phyloP scores from a whole-genome alignment of 2,797 vertebrate species.

The Hybognathus amarus region DNA sequence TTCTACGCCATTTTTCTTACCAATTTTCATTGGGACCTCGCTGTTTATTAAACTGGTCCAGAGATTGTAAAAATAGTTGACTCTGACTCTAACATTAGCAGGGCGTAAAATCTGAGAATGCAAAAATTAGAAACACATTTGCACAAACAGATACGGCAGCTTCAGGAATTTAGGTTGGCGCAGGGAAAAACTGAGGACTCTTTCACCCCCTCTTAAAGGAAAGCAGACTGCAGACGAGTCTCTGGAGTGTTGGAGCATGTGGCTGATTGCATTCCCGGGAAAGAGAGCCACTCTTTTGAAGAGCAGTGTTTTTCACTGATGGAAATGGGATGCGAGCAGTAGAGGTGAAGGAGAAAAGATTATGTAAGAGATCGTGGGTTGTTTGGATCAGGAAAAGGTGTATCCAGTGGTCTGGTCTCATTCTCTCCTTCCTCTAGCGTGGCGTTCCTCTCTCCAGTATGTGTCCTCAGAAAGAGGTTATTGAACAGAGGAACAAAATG shows the following conservation, averaged over 20 bases:
- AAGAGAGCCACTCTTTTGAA: slow-evolving; percentile 31
- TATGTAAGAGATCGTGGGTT: slow-evolving; percentile 71
- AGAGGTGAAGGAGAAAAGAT: slow-evolving; percentile 64
- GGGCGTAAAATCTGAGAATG: slow-evolving; percentile 35
- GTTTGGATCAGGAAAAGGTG: slow-evolving; percentile 77
- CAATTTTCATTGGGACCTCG: slow-evolving; percentile 5
- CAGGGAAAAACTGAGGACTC: slow-evolving; percentile 39
- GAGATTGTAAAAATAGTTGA: neutral
- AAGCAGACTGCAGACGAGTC: slow-evolving; percentile 57
- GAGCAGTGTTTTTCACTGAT: slow-evolving; percentile 45
- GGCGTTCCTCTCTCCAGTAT: slow-evolving; percentile 4
- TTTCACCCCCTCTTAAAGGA: slow-evolving; percentile 49
- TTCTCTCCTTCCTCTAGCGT: neutral
- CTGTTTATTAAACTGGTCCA: slow-evolving; percentile 17
- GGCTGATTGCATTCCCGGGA: slow-evolving; percentile 66
- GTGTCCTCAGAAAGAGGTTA: slow-evolving; percentile 8
- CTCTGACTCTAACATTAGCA: slow-evolving; percentile 7
- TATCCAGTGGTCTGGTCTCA: slow-evolving; percentile 54
- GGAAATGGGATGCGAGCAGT: slow-evolving; percentile 62
- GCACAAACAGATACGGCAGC: slow-evolving; percentile 50
- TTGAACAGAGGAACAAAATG: slow-evolving; percentile 6
- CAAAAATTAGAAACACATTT: slow-evolving; percentile 58
- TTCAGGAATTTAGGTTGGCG: slow-evolving; percentile 53
- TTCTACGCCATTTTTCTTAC: neutral
- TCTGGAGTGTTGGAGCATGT: slow-evolving; percentile 65